Evolutionary conservation across 1,140 invertebrate species (phyloP).

Genomic region (Bombus picipes): DNA sequence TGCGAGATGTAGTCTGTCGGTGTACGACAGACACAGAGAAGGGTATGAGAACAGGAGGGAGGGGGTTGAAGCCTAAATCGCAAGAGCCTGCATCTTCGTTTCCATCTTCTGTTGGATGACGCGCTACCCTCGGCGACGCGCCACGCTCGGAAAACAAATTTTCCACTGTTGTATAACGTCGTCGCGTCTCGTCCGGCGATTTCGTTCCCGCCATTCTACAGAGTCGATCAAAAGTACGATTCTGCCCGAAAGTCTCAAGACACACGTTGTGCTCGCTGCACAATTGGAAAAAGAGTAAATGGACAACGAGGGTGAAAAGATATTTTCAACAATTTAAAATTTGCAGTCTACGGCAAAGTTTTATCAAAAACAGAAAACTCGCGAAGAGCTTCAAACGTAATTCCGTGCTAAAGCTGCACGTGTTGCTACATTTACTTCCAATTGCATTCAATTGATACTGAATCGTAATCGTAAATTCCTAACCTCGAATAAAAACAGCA

Average conservation of each 20-base stretch:
- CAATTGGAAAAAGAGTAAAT: no score
- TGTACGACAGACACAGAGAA: not conserved
- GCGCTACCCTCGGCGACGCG: not conserved
- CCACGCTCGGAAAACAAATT: constrained; percentile 53
- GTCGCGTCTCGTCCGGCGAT: not conserved
- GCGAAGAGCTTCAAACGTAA: no score
- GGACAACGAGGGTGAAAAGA: rapidly evolving
- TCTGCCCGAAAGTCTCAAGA: no score
- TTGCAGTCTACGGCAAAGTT: no score
- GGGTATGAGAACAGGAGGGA: not conserved
- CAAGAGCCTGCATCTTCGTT: constrained; percentile 34
- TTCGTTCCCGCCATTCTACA: not conserved
- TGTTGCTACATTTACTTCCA: no score
- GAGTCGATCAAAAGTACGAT: not conserved
- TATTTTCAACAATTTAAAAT: no score
- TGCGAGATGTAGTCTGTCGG: constrained; percentile 66
- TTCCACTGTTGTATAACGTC: constrained; percentile 31
- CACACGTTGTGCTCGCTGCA: rapidly evolving
- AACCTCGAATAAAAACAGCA: not conserved
- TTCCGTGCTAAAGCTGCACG: no score
- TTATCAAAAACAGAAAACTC: no score
- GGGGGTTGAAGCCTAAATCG: constrained; percentile 51
- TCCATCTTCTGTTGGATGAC: not conserved
- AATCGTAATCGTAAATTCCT: not conserved
- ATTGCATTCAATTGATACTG: no score